Percentiles rank a stretch among this genome's conserved stretches.
Conservation (phyloP, 2,113 vertebrate species). For the Nycticebus coucang region DNA sequence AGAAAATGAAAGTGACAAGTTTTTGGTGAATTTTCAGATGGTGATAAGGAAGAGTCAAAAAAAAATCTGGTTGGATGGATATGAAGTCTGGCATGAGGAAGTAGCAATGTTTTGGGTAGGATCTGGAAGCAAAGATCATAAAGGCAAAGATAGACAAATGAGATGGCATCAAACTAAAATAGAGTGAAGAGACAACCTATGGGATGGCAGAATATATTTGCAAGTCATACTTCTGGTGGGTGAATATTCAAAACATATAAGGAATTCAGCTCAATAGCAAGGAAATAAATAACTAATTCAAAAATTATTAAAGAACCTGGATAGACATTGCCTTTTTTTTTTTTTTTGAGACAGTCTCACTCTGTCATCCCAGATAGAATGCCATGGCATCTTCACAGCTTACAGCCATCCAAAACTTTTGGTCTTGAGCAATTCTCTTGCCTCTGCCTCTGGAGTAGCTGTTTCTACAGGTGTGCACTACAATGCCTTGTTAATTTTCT, state of each 20-base stretch:
- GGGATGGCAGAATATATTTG: not conserved
- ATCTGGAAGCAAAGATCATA: not conserved
- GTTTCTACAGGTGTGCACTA: too few relatives aligned
- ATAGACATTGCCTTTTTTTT: too few relatives aligned
- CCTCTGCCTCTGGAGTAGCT: too few relatives aligned
- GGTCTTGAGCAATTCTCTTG: too few relatives aligned
- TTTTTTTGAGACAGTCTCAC: too few relatives aligned
- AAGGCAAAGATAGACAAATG: not conserved
- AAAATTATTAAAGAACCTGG: not conserved
- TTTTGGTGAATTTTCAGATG: not conserved
- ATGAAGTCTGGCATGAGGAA: not conserved
- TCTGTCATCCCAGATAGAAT: too few relatives aligned
- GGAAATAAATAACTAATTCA: not conserved
- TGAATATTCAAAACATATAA: not conserved
- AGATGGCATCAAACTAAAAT: not conserved
- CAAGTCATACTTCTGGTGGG: not conserved
- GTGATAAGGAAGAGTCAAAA: not conserved
- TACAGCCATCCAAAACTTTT: too few relatives aligned
- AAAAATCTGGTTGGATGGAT: not conserved
- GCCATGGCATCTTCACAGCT: too few relatives aligned
- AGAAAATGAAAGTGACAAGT: not conserved
- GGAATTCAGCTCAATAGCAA: not conserved
- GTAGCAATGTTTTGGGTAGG: not conserved
- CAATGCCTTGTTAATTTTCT: too few relatives aligned
- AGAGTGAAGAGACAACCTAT: not conserved